Evolutionary conservation across 2,113 vertebrate genomes (phyloP).

Genomic region (Glaucidium brasilianum): DNA sequence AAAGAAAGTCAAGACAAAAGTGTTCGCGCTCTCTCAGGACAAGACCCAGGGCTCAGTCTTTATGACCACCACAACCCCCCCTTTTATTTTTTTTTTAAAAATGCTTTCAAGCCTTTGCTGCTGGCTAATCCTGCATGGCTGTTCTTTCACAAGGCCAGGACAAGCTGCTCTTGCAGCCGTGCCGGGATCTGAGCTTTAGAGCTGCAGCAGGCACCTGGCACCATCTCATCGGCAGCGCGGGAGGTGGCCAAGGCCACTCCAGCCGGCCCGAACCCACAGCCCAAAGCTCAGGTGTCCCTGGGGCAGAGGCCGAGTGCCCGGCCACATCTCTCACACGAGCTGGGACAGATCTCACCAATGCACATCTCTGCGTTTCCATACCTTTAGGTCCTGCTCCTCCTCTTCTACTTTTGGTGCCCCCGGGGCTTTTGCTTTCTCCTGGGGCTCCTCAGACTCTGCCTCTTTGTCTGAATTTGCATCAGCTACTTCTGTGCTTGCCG

Average conservation of each 20-base stretch:
- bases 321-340: neutral
- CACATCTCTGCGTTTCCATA: neutral
- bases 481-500: slow-evolving; percentile 63
- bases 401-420: slow-evolving; percentile 76
- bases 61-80: neutral
- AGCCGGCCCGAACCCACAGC: neutral
- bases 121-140: neutral
- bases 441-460: slow-evolving; percentile 73
- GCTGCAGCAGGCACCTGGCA: neutral
- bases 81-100: neutral
- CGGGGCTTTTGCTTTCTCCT: slow-evolving; percentile 77
- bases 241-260: no score
- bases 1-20: neutral
- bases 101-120: neutral
- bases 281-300: neutral
- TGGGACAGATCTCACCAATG: neutral
- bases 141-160: neutral
- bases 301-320: neutral
- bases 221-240: fast-evolving
- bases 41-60: neutral
- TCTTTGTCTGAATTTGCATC: slow-evolving; percentile 79
- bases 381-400: slow-evolving; percentile 90
- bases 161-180: neutral
- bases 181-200: neutral
- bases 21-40: neutral